Base-by-base conservation (phyloP, 37 sponge, comb jelly and placozoan genomes). In the Ephydatia muelleri region DNA sequence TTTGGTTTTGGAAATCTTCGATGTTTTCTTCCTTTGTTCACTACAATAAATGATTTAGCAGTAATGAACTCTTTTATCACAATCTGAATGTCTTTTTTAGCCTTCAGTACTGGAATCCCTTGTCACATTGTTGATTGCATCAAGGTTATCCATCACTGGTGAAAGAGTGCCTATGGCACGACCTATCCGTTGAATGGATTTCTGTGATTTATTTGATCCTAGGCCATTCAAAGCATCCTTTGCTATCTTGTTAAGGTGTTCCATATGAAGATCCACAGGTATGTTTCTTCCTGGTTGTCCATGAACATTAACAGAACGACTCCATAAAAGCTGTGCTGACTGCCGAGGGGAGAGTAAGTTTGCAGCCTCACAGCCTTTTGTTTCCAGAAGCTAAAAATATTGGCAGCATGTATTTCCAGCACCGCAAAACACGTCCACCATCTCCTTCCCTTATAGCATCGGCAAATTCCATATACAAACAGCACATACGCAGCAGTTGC, bases 381-480 rank as follows among this genome's bases (percentile, higher is more conserved):
- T 88, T 83, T 11, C 65, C 38, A 68, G 84, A 78, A 83, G 47
- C 19, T 29, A 36, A 39, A 33, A 72, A 88, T 27, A 83, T 83
- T 9, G 83, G 79, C 31, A 87, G 57, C 84, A 83, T 83, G 30
- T 67, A 32, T 77, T 88, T 88, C 88, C 89, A 88, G 49, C 89
- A 88, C 35, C 88, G 37, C 12, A 82, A 35, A 75, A 82, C 68
- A 19, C 71, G 70, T 49, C 49, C 34, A 14, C 83, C 84, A 78
- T 88, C 89, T n/a, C 84, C 89, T 70, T 83, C 84, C 25, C 73
- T 76, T n/a, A 88, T 77, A 12, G 84, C 78, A 83, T 88, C 83
- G 34, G 64, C 35, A 16, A 88, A 78, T 38, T 83, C 89, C 47
- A 87, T 30, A 71, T 33, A 33, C 72, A 33, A 32, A 71, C 72